These are phyloP conservation scores for Capromys pilorides DNA, from an alignment of 2,797 vertebrate genomes.

Conservation along the genomic window DNA sequence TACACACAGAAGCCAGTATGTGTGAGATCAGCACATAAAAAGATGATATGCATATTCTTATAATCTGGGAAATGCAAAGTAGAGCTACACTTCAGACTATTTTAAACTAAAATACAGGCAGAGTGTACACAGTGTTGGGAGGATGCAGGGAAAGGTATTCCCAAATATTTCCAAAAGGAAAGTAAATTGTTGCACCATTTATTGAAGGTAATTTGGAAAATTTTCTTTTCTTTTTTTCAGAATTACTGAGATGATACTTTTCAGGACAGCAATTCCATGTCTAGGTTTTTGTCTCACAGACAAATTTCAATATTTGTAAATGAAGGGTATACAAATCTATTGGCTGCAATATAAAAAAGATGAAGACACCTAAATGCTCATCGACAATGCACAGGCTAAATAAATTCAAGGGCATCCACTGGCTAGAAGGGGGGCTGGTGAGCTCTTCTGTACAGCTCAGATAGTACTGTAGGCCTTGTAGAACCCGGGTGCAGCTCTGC, in stretches of 20 bases:
- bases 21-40: neutral
- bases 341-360: neutral
- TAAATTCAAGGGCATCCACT: neutral
- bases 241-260: neutral
- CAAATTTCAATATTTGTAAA: conserved; percentile 12
- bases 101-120: neutral
- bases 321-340: neutral
- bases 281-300: conserved; percentile 10
- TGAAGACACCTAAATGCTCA: neutral
- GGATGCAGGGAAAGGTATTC: neutral
- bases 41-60: neutral
- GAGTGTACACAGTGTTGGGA: neutral
- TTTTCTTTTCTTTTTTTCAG: neutral
- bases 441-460: neutral
- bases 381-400: neutral
- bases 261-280: neutral
- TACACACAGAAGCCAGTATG: neutral
- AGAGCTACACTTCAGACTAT: neutral
- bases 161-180: conserved; percentile 2
- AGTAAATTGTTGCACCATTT: neutral
- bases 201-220: neutral
- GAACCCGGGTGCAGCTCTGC: neutral
- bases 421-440: neutral
- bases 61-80: conserved; percentile 9
- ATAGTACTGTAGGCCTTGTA: neutral